Conservation (phyloP, 2,797 vertebrate genomes). For the Anguilla megastoma region DNA sequence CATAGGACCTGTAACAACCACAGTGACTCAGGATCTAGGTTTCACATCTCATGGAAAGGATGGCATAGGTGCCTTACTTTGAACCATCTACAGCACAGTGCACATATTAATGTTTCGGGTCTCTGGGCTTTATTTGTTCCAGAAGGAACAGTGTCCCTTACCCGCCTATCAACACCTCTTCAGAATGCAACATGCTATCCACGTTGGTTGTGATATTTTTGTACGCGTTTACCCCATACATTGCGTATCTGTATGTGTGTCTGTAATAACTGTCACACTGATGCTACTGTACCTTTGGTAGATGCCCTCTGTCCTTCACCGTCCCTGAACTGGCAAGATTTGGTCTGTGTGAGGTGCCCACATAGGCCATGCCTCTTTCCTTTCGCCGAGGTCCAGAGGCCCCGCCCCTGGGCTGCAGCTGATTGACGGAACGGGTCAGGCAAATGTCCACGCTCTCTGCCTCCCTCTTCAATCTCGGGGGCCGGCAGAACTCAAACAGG, state of each 20-base stretch:
- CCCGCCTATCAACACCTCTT: no score
- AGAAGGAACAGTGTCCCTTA: no score
- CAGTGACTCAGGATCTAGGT: no score
- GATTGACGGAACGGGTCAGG: slow-evolving; percentile 67
- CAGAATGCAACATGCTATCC: no score
- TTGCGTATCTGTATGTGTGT: neutral
- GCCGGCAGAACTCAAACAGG: slow-evolving; percentile 76
- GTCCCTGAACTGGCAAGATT: slow-evolving; percentile 26
- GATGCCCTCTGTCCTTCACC: slow-evolving; percentile 42
- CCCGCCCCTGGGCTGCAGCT: slow-evolving; percentile 49
- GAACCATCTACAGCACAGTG: no score
- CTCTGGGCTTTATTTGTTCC: no score
- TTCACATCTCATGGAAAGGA: no score
- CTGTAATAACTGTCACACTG: neutral
- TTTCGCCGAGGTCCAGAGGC: slow-evolving; percentile 47
- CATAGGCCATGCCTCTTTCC: slow-evolving; percentile 45
- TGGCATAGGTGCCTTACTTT: no score
- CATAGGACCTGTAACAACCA: no score
- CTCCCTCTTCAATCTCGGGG: slow-evolving; percentile 72
- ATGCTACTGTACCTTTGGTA: slow-evolving; percentile 47
- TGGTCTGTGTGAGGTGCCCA: slow-evolving; percentile 48
- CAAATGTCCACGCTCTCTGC: slow-evolving; percentile 78
- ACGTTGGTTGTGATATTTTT: no score
- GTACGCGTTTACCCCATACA: neutral
- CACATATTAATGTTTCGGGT: no score